These are phyloP conservation scores for Indicator indicator DNA, from an alignment of 2,113 vertebrate genomes.

Conservation along the genomic window DNA sequence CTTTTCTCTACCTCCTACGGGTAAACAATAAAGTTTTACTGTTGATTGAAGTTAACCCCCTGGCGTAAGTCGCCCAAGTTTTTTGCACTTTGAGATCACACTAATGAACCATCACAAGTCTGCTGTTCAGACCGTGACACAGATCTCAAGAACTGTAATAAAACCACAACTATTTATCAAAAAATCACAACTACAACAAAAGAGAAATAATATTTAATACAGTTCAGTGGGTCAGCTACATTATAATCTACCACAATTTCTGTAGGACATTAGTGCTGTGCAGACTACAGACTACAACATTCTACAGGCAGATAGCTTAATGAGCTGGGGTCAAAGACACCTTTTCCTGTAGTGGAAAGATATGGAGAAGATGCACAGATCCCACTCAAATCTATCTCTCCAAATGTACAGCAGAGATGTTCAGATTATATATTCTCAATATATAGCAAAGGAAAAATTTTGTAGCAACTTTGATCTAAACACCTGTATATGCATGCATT, in stretches of 20 bases:
- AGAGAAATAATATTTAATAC: neutral
- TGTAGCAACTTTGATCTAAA: neutral
- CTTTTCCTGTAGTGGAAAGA: neutral
- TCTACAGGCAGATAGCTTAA: neutral
- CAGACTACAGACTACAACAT: neutral
- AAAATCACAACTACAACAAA: neutral
- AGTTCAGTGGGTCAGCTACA: neutral
- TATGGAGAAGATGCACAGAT: neutral
- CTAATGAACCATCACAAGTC: no score
- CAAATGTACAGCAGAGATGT: neutral
- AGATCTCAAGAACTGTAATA: neutral
- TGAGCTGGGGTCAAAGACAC: neutral
- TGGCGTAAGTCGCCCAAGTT: no score
- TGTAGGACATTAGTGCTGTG: neutral
- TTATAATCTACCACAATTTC: neutral
- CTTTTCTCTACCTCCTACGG: no score
- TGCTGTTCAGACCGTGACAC: no score
- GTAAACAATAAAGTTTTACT: no score
- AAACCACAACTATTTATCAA: neutral
- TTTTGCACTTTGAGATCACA: no score
- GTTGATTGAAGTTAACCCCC: no score
- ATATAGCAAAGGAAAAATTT: neutral
- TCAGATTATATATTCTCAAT: neutral
- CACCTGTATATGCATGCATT: rapidly evolving
- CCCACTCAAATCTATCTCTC: neutral